phyloP scores from a whole-genome alignment of 2,113 vertebrate species.

The Antennarius striatus region DNA sequence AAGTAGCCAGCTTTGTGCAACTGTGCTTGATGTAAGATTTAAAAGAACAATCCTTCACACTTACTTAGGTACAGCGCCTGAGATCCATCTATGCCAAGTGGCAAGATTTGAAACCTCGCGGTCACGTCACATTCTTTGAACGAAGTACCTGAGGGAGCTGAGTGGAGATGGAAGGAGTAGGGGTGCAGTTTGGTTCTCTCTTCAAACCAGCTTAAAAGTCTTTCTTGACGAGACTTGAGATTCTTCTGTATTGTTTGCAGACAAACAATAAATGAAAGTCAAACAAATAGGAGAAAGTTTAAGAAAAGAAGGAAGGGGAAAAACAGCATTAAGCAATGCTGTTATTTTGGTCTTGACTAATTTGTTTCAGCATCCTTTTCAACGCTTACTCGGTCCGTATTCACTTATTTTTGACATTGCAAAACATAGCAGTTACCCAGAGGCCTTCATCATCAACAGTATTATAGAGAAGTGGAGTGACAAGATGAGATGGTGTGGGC shows the following conservation, averaged over 20 bases:
- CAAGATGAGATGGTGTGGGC: too few species aligned
- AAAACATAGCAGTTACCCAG: too few species aligned
- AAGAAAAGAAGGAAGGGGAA: too few species aligned
- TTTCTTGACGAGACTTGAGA: conserved; percentile 1
- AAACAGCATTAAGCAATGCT: too few species aligned
- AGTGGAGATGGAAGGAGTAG: conserved; percentile 10
- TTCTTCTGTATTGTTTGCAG: conserved; percentile 7
- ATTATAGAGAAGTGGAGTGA: too few species aligned
- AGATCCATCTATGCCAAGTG: background rate
- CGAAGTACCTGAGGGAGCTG: background rate
- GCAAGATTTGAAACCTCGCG: background rate
- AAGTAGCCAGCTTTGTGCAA: conserved; percentile 1
- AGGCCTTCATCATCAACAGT: too few species aligned
- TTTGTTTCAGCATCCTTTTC: too few species aligned
- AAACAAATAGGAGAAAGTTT: background rate
- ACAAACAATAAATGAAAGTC: conserved; percentile 14
- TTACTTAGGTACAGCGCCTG: background rate
- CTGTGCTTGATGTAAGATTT: background rate
- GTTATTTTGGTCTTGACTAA: too few species aligned
- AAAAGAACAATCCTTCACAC: background rate
- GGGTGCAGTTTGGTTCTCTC: background rate
- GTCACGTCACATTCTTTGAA: background rate
- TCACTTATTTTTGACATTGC: too few species aligned
- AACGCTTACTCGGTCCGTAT: too few species aligned
- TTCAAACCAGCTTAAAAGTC: conserved; percentile 9